Conservation (phyloP, 2,888 invertebrate species). For the Drosophila atripex region DNA sequence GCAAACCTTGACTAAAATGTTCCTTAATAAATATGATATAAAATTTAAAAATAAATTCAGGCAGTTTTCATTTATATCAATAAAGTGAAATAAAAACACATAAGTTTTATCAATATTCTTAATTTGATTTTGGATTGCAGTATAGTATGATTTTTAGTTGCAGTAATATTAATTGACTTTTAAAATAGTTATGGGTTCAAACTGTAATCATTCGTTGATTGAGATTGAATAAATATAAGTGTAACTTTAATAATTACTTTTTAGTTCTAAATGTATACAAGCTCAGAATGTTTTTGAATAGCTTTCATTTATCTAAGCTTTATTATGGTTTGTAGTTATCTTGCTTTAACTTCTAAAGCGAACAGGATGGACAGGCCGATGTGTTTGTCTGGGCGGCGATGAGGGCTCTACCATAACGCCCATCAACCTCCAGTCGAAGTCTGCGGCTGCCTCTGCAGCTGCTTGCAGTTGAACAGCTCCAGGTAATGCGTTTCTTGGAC, state of each 20-base stretch:
- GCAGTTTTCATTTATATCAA: slow-evolving; percentile 2
- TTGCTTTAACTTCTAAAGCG: slow-evolving; percentile 22
- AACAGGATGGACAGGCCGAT: slow-evolving; percentile 36
- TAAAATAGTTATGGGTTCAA: background rate
- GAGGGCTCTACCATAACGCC: slow-evolving; percentile 41
- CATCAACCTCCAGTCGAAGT: slow-evolving; percentile 16
- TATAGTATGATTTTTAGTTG: background rate
- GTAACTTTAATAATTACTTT: too few species aligned
- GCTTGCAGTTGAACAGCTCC: background rate
- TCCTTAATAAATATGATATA: slow-evolving; percentile 17
- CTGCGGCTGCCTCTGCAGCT: background rate
- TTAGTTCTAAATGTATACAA: too few species aligned
- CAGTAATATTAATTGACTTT: background rate
- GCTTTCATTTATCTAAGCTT: too few species aligned
- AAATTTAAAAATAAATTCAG: slow-evolving; percentile 17
- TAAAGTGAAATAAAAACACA: background rate
- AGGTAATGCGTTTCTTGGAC: slow-evolving; percentile 1
- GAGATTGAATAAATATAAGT: too few species aligned
- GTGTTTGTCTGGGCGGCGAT: slow-evolving; percentile 57
- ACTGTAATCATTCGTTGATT: background rate
- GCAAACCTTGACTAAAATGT: slow-evolving; percentile 11
- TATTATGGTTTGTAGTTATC: background rate
- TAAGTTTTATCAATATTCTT: background rate
- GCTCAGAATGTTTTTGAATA: too few species aligned
- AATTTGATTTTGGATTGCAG: background rate